A percentile compares a stretch with the other conserved stretches of the same genome.
phyloP scores from a whole-genome alignment of 2,797 vertebrate genomes.

The Borostomias antarcticus region DNA sequence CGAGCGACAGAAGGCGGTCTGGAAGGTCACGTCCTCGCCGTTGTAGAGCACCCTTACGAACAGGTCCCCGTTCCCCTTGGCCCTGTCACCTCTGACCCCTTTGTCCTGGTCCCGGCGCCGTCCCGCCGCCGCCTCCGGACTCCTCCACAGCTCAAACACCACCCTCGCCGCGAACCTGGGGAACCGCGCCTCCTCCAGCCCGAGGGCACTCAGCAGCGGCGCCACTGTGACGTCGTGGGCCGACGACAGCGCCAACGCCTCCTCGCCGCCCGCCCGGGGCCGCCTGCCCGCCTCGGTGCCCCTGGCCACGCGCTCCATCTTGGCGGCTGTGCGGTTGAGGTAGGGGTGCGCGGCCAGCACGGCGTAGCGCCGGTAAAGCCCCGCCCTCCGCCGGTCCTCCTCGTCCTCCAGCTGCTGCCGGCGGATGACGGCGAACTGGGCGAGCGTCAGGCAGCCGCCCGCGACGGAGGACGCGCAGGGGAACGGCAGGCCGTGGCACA shows the following conservation, averaged over 20 bases:
- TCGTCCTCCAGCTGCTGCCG: conserved; percentile 91
- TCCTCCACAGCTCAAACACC: conserved; percentile 94
- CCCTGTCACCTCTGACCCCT: conserved; percentile 37
- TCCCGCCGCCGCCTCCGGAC: conserved; percentile 46
- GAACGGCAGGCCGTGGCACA: conserved; percentile 91
- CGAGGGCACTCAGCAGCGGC: conserved; percentile 91
- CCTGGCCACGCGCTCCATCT: conserved; percentile 81
- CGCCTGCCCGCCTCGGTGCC: conserved; percentile 37
- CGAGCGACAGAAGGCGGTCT: conserved; percentile 88
- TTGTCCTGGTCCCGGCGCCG: conserved; percentile 21
- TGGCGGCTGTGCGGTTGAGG: conserved; percentile 86
- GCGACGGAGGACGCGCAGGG: conserved; percentile 77
- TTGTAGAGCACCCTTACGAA: conserved; percentile 93
- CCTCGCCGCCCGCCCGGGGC: conserved; percentile 71
- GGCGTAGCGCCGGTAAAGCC: conserved; percentile 87
- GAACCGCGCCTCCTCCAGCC: conserved; percentile 87
- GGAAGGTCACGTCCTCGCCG: conserved; percentile 93
- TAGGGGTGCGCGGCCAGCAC: conserved; percentile 89
- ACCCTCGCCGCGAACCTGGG: conserved; percentile 93
- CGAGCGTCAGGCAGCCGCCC: conserved; percentile 78
- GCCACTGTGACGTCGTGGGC: conserved; percentile 95
- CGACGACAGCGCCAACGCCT: conserved; percentile 87
- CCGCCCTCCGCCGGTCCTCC: conserved; percentile 81
- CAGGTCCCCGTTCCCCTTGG: conserved; percentile 70
- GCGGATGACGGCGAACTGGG: conserved; percentile 91